Percentiles rank a stretch among this genome's conserved stretches.
phyloP scores from a whole-genome alignment of 2,797 vertebrate species.

The Ctenopoma kingsleyae region DNA sequence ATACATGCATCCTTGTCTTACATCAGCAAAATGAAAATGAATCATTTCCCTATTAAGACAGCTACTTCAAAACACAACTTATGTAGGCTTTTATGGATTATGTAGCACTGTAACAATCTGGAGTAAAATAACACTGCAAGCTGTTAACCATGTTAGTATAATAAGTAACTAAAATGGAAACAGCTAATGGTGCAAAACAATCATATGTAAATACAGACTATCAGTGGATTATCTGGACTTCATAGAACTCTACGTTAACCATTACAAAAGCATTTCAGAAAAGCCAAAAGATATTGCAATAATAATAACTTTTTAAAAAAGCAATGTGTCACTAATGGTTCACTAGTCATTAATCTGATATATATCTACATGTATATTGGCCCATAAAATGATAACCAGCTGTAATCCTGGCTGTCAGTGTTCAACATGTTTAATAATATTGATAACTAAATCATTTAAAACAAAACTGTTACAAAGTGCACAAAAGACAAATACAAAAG shows the following conservation, averaged over 20 bases:
- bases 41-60: constrained; percentile 24
- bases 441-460: constrained; percentile 42
- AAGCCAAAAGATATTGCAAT: constrained; percentile 42
- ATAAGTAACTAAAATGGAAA: constrained; percentile 55
- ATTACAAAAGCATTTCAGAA: constrained; percentile 60
- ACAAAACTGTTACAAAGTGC: constrained; percentile 76
- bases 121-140: constrained; percentile 61
- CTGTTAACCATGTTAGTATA: constrained; percentile 51
- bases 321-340: constrained; percentile 67
- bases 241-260: constrained; percentile 31
- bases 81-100: constrained; percentile 36
- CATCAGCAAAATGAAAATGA: constrained; percentile 64
- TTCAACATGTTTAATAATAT: constrained; percentile 57
- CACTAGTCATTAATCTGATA: constrained; percentile 44
- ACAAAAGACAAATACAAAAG: constrained; percentile 64
- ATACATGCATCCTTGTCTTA: constrained; percentile 80
- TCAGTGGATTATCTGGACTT: constrained; percentile 27
- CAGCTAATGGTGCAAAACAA: constrained; percentile 66
- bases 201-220: constrained; percentile 51
- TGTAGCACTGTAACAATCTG: constrained; percentile 39
- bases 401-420: constrained; percentile 62
- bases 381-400: constrained; percentile 60
- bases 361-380: constrained; percentile 40
- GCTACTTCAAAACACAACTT: constrained; percentile 51
- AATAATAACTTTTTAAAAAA: constrained; percentile 25